phyloP scores from a whole-genome alignment of 2,797 vertebrate species.

The Dipus sagitta region DNA sequence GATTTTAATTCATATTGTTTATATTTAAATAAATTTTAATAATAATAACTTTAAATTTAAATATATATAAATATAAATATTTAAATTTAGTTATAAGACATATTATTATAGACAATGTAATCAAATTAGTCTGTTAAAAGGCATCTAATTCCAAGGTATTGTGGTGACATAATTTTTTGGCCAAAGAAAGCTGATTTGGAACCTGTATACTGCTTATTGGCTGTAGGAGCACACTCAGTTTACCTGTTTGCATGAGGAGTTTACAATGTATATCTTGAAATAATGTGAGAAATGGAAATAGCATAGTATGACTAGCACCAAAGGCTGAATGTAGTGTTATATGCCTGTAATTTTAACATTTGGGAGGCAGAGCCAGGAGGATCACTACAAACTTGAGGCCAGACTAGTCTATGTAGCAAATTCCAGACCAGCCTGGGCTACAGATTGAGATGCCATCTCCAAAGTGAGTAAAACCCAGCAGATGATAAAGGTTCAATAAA shows the following conservation, averaged over 20 bases:
- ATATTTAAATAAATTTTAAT: no score
- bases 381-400: no score
- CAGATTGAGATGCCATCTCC: background rate
- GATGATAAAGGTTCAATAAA: background rate
- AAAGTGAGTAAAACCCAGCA: background rate
- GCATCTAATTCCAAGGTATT: background rate
- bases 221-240: background rate
- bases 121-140: background rate
- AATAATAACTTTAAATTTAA: no score
- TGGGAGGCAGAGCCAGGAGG: no score
- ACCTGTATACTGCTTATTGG: background rate
- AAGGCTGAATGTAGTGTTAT: no score
- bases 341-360: no score
- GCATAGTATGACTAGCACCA: background rate
- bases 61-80: no score
- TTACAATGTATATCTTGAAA: background rate
- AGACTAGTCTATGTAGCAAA: background rate
- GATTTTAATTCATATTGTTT: background rate
- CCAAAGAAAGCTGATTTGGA: background rate
- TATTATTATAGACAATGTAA: slow-evolving; percentile 1
- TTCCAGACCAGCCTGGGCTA: background rate
- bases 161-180: background rate
- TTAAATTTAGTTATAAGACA: no score
- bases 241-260: background rate
- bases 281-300: background rate